Evolutionary conservation across 2,113 vertebrate species (phyloP), one percentile per base, ranked within the genome.

Genomic region (Semnornis frantzii): DNA sequence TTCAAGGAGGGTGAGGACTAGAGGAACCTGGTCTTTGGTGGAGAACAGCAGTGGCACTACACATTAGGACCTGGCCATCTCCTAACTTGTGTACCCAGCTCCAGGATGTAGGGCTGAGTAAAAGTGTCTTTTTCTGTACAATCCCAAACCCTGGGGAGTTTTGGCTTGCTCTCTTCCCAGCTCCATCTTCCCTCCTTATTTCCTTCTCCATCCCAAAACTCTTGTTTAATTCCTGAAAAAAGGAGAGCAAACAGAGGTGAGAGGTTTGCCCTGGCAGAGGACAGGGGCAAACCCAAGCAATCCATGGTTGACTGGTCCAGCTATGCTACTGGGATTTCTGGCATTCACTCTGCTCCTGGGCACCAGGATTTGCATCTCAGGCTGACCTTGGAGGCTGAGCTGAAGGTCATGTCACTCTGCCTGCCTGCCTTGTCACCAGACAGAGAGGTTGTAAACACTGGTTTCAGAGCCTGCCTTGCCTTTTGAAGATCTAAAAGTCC

Each of bases 401-500:
- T 4, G 24, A 83, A 85, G 75, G 87, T 63, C 15, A 2, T 23
- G 66, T 30, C 78, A n/a, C 5, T 1, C 64, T 31, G 63, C 20
- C 42, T 72, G 65, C 85, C 71, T 75, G 66, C 85, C 71, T 70
- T 60, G 44, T 62, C 87, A 37, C 50, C 75, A 82, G 78, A 76
- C 79, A 65, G 44, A 77, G 68, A 82, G 34, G 80, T 55, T 84
- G 62, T 59, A 91, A 96, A 82, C 65, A 78, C 44, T 68, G 88
- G 62, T 85, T 91, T 94, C 93, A 84, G 85, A 95, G 42, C 28
- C 92, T 90, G 62, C 75, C 50, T 85, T 79, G 93, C 57, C 79
- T 91, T 95, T 93, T 86, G 91, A 96, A 95, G 91, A 96, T 95
- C 80, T 82, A 74, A 96, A 89, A 81, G 65, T 64, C 27, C 59